Conservation (phyloP, 2,797 vertebrate species). For the Moxostoma hubbsi region DNA sequence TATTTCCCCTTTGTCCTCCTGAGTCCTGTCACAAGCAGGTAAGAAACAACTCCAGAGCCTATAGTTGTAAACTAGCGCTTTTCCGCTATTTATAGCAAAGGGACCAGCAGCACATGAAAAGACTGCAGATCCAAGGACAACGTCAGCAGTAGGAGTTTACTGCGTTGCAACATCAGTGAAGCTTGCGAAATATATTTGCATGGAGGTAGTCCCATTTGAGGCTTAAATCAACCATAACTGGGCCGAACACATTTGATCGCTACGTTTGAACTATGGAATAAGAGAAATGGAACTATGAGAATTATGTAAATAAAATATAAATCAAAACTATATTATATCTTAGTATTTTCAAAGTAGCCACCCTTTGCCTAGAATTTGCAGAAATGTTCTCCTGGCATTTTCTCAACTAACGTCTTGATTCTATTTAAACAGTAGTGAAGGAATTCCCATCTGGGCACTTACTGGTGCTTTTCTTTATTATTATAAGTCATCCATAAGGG, state of each 20-base stretch:
- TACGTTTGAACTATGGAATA: neutral
- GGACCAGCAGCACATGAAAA: conserved; percentile 35
- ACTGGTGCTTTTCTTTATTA: too few relatives aligned
- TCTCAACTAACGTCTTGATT: too few relatives aligned
- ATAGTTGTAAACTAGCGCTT: conserved; percentile 39
- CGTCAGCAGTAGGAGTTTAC: conserved; percentile 21
- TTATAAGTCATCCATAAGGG: too few relatives aligned
- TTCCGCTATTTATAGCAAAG: conserved; percentile 55
- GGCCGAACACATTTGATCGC: neutral
- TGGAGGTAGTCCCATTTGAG: conserved; percentile 5
- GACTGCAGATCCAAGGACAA: conserved; percentile 46
- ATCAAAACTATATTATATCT: too few relatives aligned
- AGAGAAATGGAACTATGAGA: too few relatives aligned
- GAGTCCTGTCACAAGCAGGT: conserved; percentile 52
- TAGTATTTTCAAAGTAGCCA: too few relatives aligned
- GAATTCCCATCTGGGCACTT: too few relatives aligned
- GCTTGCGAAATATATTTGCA: conserved; percentile 16
- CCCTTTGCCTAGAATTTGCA: too few relatives aligned
- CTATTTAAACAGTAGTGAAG: neutral
- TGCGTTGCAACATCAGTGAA: conserved; percentile 12
- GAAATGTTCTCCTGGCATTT: too few relatives aligned
- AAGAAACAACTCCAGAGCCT: conserved; percentile 32
- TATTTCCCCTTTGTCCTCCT: conserved; percentile 41
- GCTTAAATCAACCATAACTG: neutral
- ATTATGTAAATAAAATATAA: too few relatives aligned